phyloP scores from a whole-genome alignment of 2,797 vertebrate genomes.

The Aselliscus stoliczkanus region DNA sequence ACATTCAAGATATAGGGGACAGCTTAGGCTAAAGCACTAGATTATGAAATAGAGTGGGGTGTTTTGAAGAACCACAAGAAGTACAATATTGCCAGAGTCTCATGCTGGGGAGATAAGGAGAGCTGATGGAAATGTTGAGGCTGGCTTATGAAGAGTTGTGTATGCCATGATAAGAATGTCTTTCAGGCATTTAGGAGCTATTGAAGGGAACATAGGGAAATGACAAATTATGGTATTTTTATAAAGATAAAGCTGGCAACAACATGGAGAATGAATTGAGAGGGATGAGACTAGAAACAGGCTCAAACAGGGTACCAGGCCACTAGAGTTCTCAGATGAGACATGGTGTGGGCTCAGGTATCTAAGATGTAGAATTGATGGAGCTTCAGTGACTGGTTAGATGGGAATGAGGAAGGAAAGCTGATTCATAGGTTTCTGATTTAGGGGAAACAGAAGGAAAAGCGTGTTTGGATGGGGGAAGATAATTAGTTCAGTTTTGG shows the following conservation, averaged over 20 bases:
- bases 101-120: not conserved
- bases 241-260: not conserved
- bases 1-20: not conserved
- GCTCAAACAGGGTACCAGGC: not conserved
- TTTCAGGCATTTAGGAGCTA: not conserved
- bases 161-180: not conserved
- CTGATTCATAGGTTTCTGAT: not conserved
- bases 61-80: not conserved
- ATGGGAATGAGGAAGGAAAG: not conserved
- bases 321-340: not conserved
- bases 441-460: not conserved
- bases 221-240: not conserved
- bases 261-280: not conserved
- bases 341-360: not conserved
- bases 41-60: not conserved
- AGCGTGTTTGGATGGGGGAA: not conserved
- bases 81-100: not conserved
- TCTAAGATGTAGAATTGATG: not conserved
- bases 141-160: not conserved
- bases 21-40: not conserved
- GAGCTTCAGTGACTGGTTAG: not conserved
- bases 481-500: not conserved
- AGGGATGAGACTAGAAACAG: not conserved
- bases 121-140: not conserved
- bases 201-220: not conserved